These are phyloP conservation scores for Neoaliturus tenellus DNA, from an alignment of 2,888 invertebrate genomes.

Conservation along the genomic window DNA sequence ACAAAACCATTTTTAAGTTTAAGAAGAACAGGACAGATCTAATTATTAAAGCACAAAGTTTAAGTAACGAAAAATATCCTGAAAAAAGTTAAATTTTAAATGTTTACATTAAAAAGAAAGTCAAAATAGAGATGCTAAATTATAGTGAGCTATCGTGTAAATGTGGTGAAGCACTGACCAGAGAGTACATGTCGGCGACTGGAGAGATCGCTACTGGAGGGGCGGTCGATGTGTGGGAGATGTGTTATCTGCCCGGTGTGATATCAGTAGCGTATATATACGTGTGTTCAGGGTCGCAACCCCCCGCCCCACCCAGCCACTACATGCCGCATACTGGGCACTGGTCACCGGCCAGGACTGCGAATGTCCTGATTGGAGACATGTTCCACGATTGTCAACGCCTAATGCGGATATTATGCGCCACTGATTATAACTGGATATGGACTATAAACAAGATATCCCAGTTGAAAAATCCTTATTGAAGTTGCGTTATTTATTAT, in stretches of 20 bases:
- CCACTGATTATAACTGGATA: no score
- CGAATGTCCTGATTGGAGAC: background rate
- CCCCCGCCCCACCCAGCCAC: conserved; percentile 11
- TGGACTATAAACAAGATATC: no score
- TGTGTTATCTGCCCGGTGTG: conserved; percentile 4
- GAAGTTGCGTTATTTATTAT: no score
- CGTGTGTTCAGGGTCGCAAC: conserved; percentile 18
- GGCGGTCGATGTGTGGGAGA: background rate
- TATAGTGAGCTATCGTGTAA: background rate
- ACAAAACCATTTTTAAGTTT: no score
- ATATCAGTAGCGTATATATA: conserved; percentile 42
- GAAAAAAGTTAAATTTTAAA: no score
- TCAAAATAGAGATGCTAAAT: background rate
- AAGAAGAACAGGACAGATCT: no score
- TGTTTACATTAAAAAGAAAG: background rate
- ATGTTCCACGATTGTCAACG: background rate
- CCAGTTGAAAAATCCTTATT: no score
- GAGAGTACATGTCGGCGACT: conserved; percentile 5
- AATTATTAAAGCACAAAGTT: no score
- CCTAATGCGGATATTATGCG: no score
- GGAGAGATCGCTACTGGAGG: background rate
- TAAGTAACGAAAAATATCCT: no score
- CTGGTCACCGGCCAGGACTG: background rate
- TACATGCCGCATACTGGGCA: no score
- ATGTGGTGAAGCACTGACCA: background rate